phyloP scores from a whole-genome alignment of 2,113 vertebrate species.

The Anguilla rostrata region DNA sequence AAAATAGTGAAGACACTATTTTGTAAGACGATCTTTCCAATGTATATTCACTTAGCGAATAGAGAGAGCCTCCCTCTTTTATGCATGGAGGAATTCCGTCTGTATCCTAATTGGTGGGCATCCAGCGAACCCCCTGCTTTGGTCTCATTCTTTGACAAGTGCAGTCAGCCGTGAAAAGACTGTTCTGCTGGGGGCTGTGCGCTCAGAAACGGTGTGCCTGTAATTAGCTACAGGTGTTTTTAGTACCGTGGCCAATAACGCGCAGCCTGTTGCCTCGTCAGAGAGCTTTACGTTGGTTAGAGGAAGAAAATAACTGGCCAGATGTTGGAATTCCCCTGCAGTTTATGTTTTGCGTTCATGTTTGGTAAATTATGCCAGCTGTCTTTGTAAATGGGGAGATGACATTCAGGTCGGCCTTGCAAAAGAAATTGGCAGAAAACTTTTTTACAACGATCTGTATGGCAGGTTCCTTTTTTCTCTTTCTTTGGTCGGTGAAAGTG shows the following conservation, averaged over 20 bases:
- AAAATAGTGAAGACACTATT: no score
- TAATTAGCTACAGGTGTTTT: background rate
- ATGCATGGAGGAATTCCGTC: background rate
- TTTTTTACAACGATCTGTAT: background rate
- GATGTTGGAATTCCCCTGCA: background rate
- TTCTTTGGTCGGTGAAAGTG: background rate
- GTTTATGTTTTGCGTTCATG: background rate
- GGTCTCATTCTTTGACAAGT: background rate
- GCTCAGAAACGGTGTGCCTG: background rate
- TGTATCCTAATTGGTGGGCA: background rate
- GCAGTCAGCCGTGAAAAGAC: background rate
- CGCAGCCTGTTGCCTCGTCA: background rate
- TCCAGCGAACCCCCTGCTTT: background rate
- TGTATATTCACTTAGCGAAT: no score
- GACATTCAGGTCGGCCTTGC: background rate
- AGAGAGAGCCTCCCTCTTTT: background rate
- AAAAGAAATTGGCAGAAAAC: background rate
- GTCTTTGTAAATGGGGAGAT: background rate
- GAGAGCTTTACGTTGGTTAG: background rate
- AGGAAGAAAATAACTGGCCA: background rate
- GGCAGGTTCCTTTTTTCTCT: background rate
- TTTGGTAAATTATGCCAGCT: background rate
- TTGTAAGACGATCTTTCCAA: no score
- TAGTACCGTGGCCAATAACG: background rate
- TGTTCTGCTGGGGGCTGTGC: background rate